A percentile compares a stretch with the other conserved stretches of the same genome.
These are phyloP conservation scores for Hystrix brachyura DNA, from an alignment of 2,113 vertebrate genomes.

Conservation along the genomic window DNA sequence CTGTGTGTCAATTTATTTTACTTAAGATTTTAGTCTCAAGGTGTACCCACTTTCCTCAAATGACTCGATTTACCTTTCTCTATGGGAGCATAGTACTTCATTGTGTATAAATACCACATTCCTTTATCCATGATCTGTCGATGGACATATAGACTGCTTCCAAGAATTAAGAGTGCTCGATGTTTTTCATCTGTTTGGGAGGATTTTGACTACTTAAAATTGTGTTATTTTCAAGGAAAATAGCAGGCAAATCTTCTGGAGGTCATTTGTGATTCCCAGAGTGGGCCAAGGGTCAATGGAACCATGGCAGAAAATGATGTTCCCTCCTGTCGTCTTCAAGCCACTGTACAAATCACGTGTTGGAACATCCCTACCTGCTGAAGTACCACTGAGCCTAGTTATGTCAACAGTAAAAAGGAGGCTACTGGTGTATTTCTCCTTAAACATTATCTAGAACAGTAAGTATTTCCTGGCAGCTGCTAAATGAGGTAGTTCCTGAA, in stretches of 20 bases:
- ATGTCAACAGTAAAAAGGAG: neutral
- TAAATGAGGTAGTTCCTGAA: neutral
- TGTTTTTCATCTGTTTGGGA: neutral
- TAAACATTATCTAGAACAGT: neutral
- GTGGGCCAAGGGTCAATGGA: constrained; percentile 88
- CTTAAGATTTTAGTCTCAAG: neutral
- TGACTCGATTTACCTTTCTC: neutral
- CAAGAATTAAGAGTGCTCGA: neutral
- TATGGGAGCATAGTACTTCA: neutral
- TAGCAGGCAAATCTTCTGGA: constrained; percentile 82
- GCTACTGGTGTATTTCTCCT: neutral
- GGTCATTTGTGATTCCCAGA: constrained; percentile 85
- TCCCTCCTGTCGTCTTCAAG: constrained; percentile 80
- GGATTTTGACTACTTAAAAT: neutral
- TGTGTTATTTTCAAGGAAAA: constrained; percentile 86
- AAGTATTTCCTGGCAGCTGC: neutral
- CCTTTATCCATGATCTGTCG: neutral
- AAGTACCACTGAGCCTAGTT: neutral
- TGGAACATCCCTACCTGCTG: neutral
- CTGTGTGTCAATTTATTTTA: neutral
- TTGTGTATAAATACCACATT: neutral
- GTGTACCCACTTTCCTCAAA: neutral
- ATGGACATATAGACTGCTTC: neutral
- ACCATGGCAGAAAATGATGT: constrained; percentile 87
- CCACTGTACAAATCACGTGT: constrained; percentile 83